phyloP scores from a whole-genome alignment of 2,888 invertebrate genomes.

The Cantharis rufa region DNA sequence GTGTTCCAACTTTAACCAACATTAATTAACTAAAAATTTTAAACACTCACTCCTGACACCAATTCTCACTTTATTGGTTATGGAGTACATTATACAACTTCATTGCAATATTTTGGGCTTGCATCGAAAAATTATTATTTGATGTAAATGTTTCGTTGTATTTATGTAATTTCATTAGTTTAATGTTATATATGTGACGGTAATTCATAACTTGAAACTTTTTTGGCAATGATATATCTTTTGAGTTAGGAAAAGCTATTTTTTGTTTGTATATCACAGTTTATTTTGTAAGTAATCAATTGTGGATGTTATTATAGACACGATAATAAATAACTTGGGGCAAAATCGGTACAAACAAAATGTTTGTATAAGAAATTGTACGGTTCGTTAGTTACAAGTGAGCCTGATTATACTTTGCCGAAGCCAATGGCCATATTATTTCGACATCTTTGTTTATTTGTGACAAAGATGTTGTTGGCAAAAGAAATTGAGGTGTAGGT shows the following conservation, averaged over 20 bases:
- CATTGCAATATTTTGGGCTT: neutral
- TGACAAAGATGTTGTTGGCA: neutral
- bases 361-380: slow-evolving; percentile 28
- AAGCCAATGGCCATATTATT: slow-evolving; percentile 18
- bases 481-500: neutral
- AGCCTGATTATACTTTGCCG: slow-evolving; percentile 16
- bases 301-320: slow-evolving; percentile 9
- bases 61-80: neutral
- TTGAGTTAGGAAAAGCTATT: neutral
- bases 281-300: slow-evolving; percentile 16
- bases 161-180: neutral
- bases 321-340: slow-evolving; percentile 20
- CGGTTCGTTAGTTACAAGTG: slow-evolving; percentile 20
- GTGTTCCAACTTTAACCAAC: neutral
- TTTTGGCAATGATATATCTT: neutral
- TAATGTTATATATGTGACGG: neutral
- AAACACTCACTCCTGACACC: neutral
- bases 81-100: neutral
- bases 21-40: neutral
- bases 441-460: neutral
- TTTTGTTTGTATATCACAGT: neutral
- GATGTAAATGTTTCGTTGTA: neutral
- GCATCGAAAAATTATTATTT: neutral
- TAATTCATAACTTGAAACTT: neutral
- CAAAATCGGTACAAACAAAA: slow-evolving; percentile 22